Percentiles rank a stretch among this genome's conserved stretches.
phyloP scores from a whole-genome alignment of 2,797 vertebrate genomes.

The Enteromius thamalakanensis region DNA sequence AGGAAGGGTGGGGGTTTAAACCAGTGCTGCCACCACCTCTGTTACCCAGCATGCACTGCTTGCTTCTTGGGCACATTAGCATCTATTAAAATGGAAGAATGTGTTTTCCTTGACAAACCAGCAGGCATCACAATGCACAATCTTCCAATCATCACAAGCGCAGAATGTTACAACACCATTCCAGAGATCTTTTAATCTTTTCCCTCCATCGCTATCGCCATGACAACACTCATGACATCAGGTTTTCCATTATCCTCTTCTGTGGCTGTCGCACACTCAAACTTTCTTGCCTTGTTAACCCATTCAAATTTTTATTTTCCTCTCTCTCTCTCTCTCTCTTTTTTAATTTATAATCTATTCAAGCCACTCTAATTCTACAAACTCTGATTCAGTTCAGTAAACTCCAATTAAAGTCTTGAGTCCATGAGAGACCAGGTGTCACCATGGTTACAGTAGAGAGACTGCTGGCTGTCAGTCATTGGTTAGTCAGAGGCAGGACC shows the following conservation, averaged over 20 bases:
- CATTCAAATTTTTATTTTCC: conserved; percentile 42
- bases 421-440: conserved; percentile 59
- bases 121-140: not conserved
- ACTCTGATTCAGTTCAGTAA: conserved; percentile 61
- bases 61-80: conserved; percentile 68
- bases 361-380: conserved; percentile 50
- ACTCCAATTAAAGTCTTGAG: conserved; percentile 62
- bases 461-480: conserved; percentile 57
- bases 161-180: conserved; percentile 3
- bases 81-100: conserved; percentile 76
- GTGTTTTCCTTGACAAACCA: conserved; percentile 48
- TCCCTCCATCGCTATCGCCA: conserved; percentile 2
- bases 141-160: not conserved
- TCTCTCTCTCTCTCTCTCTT: not conserved
- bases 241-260: conserved; percentile 2
- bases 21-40: conserved; percentile 59
- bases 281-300: conserved; percentile 48
- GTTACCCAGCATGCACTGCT: conserved; percentile 70
- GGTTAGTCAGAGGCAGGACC: conserved; percentile 47
- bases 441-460: conserved; percentile 55
- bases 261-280: conserved; percentile 27
- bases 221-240: conserved; percentile 13
- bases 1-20: conserved; percentile 69
- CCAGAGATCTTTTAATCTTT: not conserved
- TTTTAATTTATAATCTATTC: conserved; percentile 49